These are phyloP conservation scores for Epizoanthus scotinus DNA, from an alignment of 92 coral and sea anemone species.

Conservation along the genomic window DNA sequence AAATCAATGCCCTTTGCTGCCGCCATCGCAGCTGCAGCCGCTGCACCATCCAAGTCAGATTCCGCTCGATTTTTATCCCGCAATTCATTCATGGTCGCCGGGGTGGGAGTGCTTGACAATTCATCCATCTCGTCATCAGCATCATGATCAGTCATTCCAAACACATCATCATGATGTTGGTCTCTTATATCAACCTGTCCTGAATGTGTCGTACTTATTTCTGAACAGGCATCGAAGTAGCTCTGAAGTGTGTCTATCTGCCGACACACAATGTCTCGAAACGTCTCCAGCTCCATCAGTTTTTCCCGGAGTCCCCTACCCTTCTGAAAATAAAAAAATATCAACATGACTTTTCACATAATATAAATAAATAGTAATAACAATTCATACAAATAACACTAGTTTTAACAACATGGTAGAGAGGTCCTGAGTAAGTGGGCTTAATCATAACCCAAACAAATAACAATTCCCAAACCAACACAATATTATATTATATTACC, in stretches of 20 bases:
- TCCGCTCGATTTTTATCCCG: conserved; percentile 51
- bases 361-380: background rate
- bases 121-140: conserved; percentile 99
- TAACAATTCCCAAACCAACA: no score
- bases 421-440: no score
- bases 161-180: conserved; percentile 72
- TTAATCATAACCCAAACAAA: no score
- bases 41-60: conserved; percentile 48
- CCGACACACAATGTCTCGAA: conserved; percentile 92
- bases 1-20: conserved; percentile 90
- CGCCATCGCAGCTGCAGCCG: conserved; percentile 59
- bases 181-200: conserved; percentile 61
- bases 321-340: conserved; percentile 57
- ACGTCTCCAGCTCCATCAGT: conserved; percentile 94
- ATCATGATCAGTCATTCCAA: conserved; percentile 81
- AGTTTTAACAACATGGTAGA: background rate
- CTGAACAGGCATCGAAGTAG: conserved; percentile 97
- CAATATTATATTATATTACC: no score
- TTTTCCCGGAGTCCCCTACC: conserved; percentile 95
- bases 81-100: conserved; percentile 78
- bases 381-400: background rate
- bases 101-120: conserved; percentile 94
- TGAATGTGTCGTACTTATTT: conserved; percentile 49
- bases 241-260: conserved; percentile 95
- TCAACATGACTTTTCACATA: no score